phyloP scores from a whole-genome alignment of 2,888 invertebrate genomes.

The Drosophila kokeensis region DNA sequence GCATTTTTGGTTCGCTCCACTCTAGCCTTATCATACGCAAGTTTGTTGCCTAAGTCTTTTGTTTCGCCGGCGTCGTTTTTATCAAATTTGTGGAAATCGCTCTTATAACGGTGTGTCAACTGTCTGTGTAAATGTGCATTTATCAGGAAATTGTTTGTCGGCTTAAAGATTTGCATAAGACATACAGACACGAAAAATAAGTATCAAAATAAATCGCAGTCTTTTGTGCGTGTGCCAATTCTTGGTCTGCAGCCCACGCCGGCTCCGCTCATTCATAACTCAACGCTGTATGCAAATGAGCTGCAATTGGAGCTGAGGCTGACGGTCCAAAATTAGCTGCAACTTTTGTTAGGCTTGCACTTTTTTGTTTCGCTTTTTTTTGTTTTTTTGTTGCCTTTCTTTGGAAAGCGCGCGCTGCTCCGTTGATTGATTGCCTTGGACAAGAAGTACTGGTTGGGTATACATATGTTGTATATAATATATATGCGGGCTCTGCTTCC shows the following conservation, averaged over 20 bases:
- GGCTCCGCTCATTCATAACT: slow-evolving; percentile 56
- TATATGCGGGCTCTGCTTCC: slow-evolving; percentile 64
- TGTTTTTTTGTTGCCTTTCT: slow-evolving; percentile 57
- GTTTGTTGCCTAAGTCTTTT: slow-evolving; percentile 76
- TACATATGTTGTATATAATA: not conserved
- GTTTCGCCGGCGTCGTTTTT: slow-evolving; percentile 52
- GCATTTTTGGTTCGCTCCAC: not conserved
- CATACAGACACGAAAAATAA: slow-evolving; percentile 21
- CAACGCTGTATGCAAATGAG: slow-evolving; percentile 57
- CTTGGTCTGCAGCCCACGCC: slow-evolving; percentile 54
- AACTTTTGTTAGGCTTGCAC: slow-evolving; percentile 66
- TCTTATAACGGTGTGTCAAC: slow-evolving; percentile 55
- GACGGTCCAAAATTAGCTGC: slow-evolving; percentile 65
- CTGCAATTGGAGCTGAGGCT: slow-evolving; percentile 52
- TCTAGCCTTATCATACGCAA: slow-evolving; percentile 48
- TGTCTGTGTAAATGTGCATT: slow-evolving; percentile 39
- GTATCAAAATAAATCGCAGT: slow-evolving; percentile 29
- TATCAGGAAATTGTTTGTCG: slow-evolving; percentile 73
- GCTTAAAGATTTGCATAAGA: slow-evolving; percentile 74
- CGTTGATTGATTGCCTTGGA: slow-evolving; percentile 69
- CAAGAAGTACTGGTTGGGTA: slow-evolving; percentile 32
- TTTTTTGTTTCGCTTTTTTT: slow-evolving; percentile 20
- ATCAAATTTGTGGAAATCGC: slow-evolving; percentile 75
- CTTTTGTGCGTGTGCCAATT: slow-evolving; percentile 77
- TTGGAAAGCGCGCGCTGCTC: slow-evolving; percentile 64